phyloP scores from a whole-genome alignment of 2,113 vertebrate species.

The Cygnus buccinator region DNA sequence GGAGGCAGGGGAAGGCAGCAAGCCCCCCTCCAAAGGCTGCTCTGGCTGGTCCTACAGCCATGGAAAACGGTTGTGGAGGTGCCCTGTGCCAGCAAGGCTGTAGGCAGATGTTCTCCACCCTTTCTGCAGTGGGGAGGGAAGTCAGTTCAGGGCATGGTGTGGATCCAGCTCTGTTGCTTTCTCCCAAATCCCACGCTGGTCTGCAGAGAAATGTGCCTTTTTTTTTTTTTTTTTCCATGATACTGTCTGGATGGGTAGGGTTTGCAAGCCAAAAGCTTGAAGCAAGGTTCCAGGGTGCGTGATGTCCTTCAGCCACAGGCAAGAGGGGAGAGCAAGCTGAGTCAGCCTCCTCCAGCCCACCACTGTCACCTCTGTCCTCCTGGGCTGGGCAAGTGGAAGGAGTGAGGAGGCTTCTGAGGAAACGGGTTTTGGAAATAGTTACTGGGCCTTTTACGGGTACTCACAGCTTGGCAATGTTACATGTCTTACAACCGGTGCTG shows the following conservation, averaged over 20 bases:
- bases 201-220: not conserved
- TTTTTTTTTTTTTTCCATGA: not conserved
- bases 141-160: not conserved
- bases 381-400: constrained; percentile 9
- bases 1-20: not conserved
- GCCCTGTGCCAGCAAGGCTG: not conserved
- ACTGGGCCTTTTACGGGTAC: not conserved
- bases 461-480: not conserved
- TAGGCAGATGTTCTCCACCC: not conserved
- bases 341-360: not conserved
- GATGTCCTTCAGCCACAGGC: not conserved
- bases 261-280: not conserved
- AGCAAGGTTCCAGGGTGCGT: not conserved
- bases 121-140: not conserved
- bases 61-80: not conserved
- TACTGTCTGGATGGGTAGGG: not conserved
- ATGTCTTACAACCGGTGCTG: not conserved
- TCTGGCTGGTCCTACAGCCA: not conserved
- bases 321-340: not conserved
- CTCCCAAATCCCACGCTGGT: not conserved
- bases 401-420: not conserved
- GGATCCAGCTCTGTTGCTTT: not conserved
- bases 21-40: not conserved
- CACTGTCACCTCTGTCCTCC: constrained; percentile 5
- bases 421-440: not conserved